Evolutionary conservation across 2,888 invertebrate genomes (phyloP), one percentile per base, ranked within the genome.

Genomic region (Oxytorus armatus): DNA sequence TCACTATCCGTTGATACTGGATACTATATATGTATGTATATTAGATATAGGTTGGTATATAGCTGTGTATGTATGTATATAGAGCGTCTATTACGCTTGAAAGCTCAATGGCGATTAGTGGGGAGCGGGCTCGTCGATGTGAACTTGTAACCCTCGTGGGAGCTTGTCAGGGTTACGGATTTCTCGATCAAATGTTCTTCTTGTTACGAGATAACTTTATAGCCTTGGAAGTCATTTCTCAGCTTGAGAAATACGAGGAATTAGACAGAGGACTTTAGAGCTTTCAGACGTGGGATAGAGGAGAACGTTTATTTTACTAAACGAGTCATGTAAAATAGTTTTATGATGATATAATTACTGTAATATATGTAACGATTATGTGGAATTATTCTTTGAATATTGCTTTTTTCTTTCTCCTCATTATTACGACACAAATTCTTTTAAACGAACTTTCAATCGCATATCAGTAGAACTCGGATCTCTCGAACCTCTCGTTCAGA

Each of bases 41-140:
- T 16, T 4, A 5, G 7, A 70, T 21, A 18, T 44, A 11, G n/a
- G 39, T 5, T 42, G 11, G 10, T 47, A 23, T 47, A 16, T 33
- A 16, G 3, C 44, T n/a, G 14, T n/a, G 7, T 25, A n/a, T 53
- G 11, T 25, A 25, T 25, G 11, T 53, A 25, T 25, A 10, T 53
- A 4, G 11, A 61, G 47, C 21, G 47, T 66, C 79, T 70, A 57
- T 72, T 69, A 74, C 59, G 76, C 74, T 81, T 70, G 79, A 53
- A 78, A 76, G 74, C 81, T 74, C 79, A 79, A 65, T 68, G 74
- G 74, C 79, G 74, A 81, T 81, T 77, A 77, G 70, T 79, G 61
- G 42, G 65, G 68, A 47, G 66, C 39, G 49, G n/a, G 49, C 42
- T 61, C 55, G 36, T 66, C 57, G 25, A 72, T 69, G 70, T 63